Evolutionary conservation across 2,113 vertebrate genomes (phyloP), one percentile per base, ranked within the genome.

Genomic region (Catharus bicknelli): DNA sequence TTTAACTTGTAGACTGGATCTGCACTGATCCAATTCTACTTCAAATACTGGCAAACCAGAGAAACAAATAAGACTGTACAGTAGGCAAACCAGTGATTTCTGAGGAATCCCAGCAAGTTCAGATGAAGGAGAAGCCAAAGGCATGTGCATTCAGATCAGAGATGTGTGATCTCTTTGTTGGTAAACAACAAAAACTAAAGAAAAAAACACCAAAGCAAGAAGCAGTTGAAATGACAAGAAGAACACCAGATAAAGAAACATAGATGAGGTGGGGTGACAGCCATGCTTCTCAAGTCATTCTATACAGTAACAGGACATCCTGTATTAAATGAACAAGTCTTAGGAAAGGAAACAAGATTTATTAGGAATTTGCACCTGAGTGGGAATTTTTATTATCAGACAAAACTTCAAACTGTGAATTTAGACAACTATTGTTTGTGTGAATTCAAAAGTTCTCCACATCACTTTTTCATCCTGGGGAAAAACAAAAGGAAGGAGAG

Each of bases 121-220:
- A 92, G 29, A 36, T 23, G 25, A 61, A 67, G 19, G 11, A 17
- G 32, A 72, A 83, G n/a, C 17, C 38, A 86, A 81, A 82, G 18
- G 4, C 16, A 29, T 18, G 3, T 0, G 0, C 32, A n/a, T 25
- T 72, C 30, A 50, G 16, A 66, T 10, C 13, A 79, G 11, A 55
- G 20, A 26, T 23, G 25, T 22, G 32, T 54, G 20, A 27, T 50
- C 6, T 61, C 32, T 78, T 88, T 40, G 9, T 6, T 58, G 19
- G 30, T 20, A 78, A 88, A 27, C 14, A 30, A 43, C 26, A 59
- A 80, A 90, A 68, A 69, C 10, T 42, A 70, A 86, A 66, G 38
- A 59, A 63, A n/a, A 47, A 55, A 87, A 36, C 15, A 62, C 2
- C 21, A 48, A 74, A 38, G 16, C 40, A 84, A 84, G 18, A 81